These are phyloP conservation scores for Crotalus helleri DNA, from an alignment of 2,113 vertebrate species.

Conservation along the genomic window DNA sequence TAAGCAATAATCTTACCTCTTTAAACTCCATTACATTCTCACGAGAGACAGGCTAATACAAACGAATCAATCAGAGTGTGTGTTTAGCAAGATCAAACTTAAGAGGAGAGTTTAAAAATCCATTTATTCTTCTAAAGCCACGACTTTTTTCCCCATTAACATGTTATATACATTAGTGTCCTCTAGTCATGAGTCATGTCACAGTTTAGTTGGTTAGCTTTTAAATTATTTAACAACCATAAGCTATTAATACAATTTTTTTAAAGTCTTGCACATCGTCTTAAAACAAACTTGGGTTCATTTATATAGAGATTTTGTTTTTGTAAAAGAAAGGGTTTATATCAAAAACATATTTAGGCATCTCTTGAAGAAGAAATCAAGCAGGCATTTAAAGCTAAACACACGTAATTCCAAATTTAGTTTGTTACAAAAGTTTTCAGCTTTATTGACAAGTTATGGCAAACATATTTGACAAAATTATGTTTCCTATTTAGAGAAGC, in stretches of 20 bases:
- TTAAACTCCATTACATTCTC: slow-evolving; percentile 96
- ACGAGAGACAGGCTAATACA: slow-evolving; percentile 90
- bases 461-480: slow-evolving; percentile 91
- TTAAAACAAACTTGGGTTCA: slow-evolving; percentile 86
- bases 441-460: slow-evolving; percentile 90
- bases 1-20: slow-evolving; percentile 95
- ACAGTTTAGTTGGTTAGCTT: slow-evolving; percentile 88
- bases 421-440: slow-evolving; percentile 88
- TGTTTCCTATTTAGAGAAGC: slow-evolving; percentile 96
- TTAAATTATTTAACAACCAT: slow-evolving; percentile 92
- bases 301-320: slow-evolving; percentile 70
- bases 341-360: slow-evolving; percentile 86
- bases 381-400: slow-evolving; percentile 88
- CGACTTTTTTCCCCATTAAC: slow-evolving; percentile 79
- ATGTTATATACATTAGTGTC: slow-evolving; percentile 87
- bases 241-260: slow-evolving; percentile 88
- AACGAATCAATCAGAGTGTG: slow-evolving; percentile 93
- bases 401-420: slow-evolving; percentile 87
- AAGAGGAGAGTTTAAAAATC: slow-evolving; percentile 92
- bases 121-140: slow-evolving; percentile 92
- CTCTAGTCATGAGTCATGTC: slow-evolving; percentile 86
- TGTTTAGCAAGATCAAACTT: slow-evolving; percentile 94
- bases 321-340: slow-evolving; percentile 69
- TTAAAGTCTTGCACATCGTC: slow-evolving; percentile 87
- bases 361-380: slow-evolving; percentile 86